Percentiles rank a stretch among this genome's conserved stretches.
Conservation (phyloP, 2,797 vertebrate genomes). For the Tapera naevia region DNA sequence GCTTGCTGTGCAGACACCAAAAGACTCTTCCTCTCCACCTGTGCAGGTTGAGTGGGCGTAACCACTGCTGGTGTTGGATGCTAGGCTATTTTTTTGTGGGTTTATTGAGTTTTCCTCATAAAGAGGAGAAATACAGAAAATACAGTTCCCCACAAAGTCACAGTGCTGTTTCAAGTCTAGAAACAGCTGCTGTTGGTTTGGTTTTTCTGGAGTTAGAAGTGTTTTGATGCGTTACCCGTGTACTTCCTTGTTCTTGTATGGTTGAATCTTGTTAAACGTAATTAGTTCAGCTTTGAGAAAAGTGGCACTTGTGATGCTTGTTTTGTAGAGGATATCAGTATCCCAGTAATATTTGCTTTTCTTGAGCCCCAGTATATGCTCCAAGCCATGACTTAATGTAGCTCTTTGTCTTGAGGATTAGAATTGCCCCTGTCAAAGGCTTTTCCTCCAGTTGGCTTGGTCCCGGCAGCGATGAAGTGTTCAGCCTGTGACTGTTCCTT, state of each 20-base stretch:
- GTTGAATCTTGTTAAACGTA: neutral
- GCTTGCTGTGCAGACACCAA: too few relatives aligned
- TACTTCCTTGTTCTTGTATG: neutral
- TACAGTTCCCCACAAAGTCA: neutral
- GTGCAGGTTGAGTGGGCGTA: too few relatives aligned
- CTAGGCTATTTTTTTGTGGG: neutral
- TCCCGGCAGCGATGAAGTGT: neutral
- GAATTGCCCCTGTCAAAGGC: neutral
- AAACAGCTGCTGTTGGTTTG: neutral
- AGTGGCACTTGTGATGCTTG: neutral
- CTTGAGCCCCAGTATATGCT: neutral
- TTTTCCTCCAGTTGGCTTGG: neutral
- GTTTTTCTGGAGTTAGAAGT: neutral
- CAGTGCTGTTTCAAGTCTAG: neutral
- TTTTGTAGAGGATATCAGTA: neutral
- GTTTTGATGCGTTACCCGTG: neutral
- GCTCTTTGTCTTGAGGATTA: neutral
- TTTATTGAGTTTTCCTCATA: neutral
- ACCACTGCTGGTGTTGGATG: too few relatives aligned
- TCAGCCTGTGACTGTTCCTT: neutral
- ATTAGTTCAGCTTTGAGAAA: neutral
- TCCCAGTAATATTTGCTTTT: neutral
- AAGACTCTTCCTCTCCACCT: too few relatives aligned
- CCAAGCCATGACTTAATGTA: neutral
- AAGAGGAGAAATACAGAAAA: neutral